Conservation (phyloP, 35 echinoderm and acorn worm species). For the Hemicentrotus pulcherrimus region DNA sequence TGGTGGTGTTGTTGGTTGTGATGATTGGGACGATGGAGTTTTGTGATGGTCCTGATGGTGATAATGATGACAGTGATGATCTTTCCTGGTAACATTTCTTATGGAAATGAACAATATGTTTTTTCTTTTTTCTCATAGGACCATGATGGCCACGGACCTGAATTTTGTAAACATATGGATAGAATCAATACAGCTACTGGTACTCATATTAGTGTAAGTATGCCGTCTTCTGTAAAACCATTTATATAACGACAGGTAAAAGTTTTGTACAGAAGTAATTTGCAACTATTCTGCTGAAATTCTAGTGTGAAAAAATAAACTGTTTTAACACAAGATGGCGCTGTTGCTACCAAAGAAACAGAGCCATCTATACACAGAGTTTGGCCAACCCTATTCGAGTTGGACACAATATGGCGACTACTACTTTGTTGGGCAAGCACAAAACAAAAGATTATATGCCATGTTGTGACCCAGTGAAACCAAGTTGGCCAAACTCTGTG, state of each 20-base stretch:
- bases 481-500: too few species aligned
- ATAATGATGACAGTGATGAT: too few species aligned
- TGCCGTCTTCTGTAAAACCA: background rate
- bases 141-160: constrained; percentile 93
- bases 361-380: too few species aligned
- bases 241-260: background rate
- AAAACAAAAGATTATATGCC: too few species aligned
- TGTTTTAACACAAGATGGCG: too few species aligned
- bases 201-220: constrained; percentile 88
- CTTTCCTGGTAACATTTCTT: too few species aligned
- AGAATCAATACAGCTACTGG: constrained; percentile 85
- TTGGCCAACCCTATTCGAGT: too few species aligned
- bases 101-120: background rate
- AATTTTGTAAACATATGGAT: constrained; percentile 94
- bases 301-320: background rate
- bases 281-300: background rate
- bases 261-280: background rate
- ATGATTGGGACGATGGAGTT: background rate
- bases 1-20: background rate
- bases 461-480: too few species aligned
- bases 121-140: constrained; percentile 64
- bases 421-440: too few species aligned
- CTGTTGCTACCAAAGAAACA: too few species aligned
- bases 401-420: too few species aligned
- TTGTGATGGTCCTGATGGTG: background rate